Evolutionary conservation across 2,888 invertebrate genomes (phyloP).

Genomic region (Rhopalosiphum nymphaeae): DNA sequence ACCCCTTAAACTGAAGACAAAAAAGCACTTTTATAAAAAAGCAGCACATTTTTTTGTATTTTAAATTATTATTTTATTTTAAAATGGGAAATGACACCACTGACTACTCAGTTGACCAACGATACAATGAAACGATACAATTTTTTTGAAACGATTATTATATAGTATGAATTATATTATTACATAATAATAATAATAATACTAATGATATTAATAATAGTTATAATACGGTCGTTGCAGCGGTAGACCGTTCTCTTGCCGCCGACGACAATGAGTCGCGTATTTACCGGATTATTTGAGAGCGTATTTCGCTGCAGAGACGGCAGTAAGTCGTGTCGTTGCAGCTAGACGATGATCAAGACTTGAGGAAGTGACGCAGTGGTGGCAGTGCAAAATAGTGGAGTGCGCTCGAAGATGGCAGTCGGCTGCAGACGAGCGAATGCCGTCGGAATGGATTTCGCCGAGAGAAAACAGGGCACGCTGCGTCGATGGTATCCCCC

Average conservation of each 20-base stretch:
- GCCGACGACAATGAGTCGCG: not conserved
- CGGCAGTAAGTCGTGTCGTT: not conserved
- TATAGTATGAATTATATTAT: not conserved
- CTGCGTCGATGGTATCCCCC: not conserved
- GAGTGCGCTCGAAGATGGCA: not conserved
- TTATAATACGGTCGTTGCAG: not conserved
- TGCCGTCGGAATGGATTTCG: not conserved
- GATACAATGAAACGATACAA: not conserved
- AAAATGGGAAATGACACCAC: not conserved
- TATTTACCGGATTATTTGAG: not conserved
- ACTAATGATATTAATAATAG: not conserved
- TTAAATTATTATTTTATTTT: not conserved
- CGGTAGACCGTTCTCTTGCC: not conserved
- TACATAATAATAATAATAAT: not conserved
- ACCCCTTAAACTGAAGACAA: not conserved
- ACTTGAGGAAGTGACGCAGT: not conserved
- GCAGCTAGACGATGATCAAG: not conserved
- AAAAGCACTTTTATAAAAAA: too few species aligned
- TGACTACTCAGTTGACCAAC: not conserved
- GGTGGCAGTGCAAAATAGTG: not conserved
- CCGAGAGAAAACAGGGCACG: not conserved
- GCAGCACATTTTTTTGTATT: not conserved
- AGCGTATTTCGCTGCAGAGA: not conserved
- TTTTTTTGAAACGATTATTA: not conserved
- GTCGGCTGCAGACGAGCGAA: conserved; percentile 20